Evolutionary conservation across 2,113 vertebrate genomes (phyloP).

Genomic region (Parus major): DNA sequence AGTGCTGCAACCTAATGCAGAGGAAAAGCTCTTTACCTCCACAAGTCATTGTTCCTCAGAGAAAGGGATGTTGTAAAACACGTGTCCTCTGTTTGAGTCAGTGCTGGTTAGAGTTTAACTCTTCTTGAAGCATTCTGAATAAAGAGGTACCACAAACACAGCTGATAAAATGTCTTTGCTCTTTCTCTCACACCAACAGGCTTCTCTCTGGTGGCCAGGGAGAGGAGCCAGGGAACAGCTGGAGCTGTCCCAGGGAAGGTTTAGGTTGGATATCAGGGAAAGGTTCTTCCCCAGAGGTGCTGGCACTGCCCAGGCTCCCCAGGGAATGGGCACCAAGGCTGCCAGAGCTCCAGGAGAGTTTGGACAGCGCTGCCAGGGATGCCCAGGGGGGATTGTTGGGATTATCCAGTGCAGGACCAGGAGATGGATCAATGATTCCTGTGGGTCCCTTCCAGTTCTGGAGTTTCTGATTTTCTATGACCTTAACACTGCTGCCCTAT

Average conservation of each 20-base stretch:
- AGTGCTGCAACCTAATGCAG: neutral
- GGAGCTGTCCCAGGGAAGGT: accelerated
- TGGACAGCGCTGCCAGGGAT: accelerated
- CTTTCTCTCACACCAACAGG: neutral
- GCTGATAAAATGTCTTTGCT: neutral
- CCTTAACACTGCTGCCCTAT: neutral
- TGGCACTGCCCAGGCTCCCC: neutral
- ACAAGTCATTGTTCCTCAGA: neutral
- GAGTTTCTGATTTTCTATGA: neutral
- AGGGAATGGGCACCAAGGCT: neutral
- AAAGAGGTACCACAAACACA: neutral
- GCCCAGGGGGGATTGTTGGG: neutral
- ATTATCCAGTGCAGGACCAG: accelerated
- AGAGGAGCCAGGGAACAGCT: neutral
- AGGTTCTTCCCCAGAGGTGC: neutral
- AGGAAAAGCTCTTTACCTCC: neutral
- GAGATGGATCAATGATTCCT: neutral
- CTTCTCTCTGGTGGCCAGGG: neutral
- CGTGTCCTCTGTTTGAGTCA: neutral
- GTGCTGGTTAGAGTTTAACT: neutral
- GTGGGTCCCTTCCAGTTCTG: accelerated
- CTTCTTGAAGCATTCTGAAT: neutral
- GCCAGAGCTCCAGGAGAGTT: neutral
- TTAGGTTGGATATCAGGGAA: neutral
- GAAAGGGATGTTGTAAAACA: neutral